Evolutionary conservation across 1,140 invertebrate genomes (phyloP), one percentile per base, ranked within the genome.

Genomic region (Drosophila murphyi): DNA sequence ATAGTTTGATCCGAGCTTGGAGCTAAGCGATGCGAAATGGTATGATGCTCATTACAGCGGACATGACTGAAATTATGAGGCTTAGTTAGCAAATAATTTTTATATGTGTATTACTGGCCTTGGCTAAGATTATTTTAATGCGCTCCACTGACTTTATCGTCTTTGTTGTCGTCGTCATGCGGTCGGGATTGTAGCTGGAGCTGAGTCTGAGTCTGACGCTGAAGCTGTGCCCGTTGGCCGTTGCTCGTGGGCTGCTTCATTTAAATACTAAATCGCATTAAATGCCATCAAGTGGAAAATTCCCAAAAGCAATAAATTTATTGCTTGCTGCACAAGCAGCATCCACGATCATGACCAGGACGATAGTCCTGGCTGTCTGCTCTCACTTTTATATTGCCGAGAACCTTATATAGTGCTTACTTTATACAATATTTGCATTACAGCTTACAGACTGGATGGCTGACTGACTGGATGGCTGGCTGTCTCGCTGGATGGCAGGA

Each of bases 211-310:
- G 29, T 65, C 62, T 47, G 20, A 37, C 52, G 43, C 60, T 45
- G 41, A 39, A 48, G 50, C 39, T 57, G 7, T 39, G 37, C 45
- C 39, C 57, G 57, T 41, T 50, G 55, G 56, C 43, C 37, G 62
- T 43, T 34, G 55, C 45, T 31, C 57, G 72, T 70, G 59, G 57
- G 60, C 77, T 78, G 80, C 83, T 89, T 89, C 85, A 89, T 89
- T 89, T 89, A 89, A 89, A 90, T 89, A 90, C 86, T 79, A 89
- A 90, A 90, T 90, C 86, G 86, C 78, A 89, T 90, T 90, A 89
- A 90, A 90, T 90, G 86, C 86, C 86, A 85, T 89, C 81, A 89
- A 89, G 81, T 89, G 86, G 78, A 89, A 89, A 89, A 89, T 90
- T 89, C 83, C 78, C 81, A 86, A 90, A 89, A 89, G 86, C 81